These are phyloP conservation scores for Drosophila barbarae DNA, from an alignment of 2,888 invertebrate species.

Conservation along the genomic window DNA sequence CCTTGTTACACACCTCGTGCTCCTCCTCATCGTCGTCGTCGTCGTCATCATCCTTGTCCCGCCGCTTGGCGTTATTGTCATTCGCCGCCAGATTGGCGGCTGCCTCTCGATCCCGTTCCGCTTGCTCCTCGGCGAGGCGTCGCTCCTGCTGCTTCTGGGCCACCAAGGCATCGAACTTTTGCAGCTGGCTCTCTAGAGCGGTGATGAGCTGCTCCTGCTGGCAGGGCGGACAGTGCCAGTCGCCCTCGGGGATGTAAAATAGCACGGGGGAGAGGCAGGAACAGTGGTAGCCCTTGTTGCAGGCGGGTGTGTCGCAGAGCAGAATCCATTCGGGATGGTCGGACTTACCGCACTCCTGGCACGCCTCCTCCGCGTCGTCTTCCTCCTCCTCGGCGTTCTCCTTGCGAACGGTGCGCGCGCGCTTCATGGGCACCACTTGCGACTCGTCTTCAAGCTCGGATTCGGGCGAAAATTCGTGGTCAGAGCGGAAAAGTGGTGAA, in stretches of 20 bases:
- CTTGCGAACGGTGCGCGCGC: slow-evolving; percentile 89
- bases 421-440: slow-evolving; percentile 85
- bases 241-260: slow-evolving; percentile 96
- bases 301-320: slow-evolving; percentile 89
- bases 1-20: slow-evolving; percentile 59
- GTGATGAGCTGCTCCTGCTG: slow-evolving; percentile 91
- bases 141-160: slow-evolving; percentile 80
- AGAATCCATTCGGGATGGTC: slow-evolving; percentile 99
- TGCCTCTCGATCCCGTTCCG: slow-evolving; percentile 71
- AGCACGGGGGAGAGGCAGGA: slow-evolving; percentile 95
- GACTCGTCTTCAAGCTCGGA: slow-evolving; percentile 88
- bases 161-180: slow-evolving; percentile 87
- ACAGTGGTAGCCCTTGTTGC: slow-evolving; percentile 98
- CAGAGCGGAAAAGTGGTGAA: slow-evolving; percentile 85
- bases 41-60: slow-evolving; percentile 28
- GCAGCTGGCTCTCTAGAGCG: slow-evolving; percentile 87
- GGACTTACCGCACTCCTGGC: slow-evolving; percentile 92
- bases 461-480: slow-evolving; percentile 96
- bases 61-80: slow-evolving; percentile 29
- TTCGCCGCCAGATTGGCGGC: slow-evolving; percentile 58
- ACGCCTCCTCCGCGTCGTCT: slow-evolving; percentile 83
- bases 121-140: slow-evolving; percentile 63
- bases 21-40: slow-evolving; percentile 44
- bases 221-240: slow-evolving; percentile 99
- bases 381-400: slow-evolving; percentile 81